Evolutionary conservation across 2,797 vertebrate species (phyloP), one percentile per base, ranked within the genome.

Genomic region (Ciconia nigra): DNA sequence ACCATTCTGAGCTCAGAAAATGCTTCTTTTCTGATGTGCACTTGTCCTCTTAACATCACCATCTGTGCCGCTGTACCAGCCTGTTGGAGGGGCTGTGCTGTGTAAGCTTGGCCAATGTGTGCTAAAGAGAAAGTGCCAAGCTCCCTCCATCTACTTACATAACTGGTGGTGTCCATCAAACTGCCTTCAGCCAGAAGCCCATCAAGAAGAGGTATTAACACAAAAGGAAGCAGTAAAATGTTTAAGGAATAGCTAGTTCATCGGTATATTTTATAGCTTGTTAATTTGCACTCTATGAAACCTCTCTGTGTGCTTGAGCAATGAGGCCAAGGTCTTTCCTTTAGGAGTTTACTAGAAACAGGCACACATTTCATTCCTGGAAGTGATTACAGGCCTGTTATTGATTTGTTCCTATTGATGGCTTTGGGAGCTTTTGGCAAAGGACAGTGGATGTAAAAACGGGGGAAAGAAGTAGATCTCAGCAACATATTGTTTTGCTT

Each of bases 371-470:
- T 89, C 6, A n/a, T 93, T 95, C 81, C 92, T 89, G 83, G 78
- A 94, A 89, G 61, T 74, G 52, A 51, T 31, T 77, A 52, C 33
- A 89, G 44, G 24, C 21, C 52, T 69, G 26, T 46, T 80, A 95
- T 81, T 92, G 59, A 85, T 90, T 87, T 71, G 5, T 85, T 87
- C 57, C 28, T 87, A 61, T 74, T 80, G 86, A 83, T 89, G 57
- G 15, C 39, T 65, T 65, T 63, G 39, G 20, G 39, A 94, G 18
- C 10, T 77, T 82, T 83, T 76, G 81, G 25, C 65, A 92, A 83
- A 94, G 49, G 49, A 74, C 21, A 31, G 5, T 28, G 35, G 9
- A 10, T 81, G 42, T 77, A 26, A 89, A 90, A 96, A 57, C 0
- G 0, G 5, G 44, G 3, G 7, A 20, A 57, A 80, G 9, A 73